Evolutionary conservation across 2,113 vertebrate species (phyloP), one percentile per base, ranked within the genome.

Genomic region (Hymenochirus boettgeri): DNA sequence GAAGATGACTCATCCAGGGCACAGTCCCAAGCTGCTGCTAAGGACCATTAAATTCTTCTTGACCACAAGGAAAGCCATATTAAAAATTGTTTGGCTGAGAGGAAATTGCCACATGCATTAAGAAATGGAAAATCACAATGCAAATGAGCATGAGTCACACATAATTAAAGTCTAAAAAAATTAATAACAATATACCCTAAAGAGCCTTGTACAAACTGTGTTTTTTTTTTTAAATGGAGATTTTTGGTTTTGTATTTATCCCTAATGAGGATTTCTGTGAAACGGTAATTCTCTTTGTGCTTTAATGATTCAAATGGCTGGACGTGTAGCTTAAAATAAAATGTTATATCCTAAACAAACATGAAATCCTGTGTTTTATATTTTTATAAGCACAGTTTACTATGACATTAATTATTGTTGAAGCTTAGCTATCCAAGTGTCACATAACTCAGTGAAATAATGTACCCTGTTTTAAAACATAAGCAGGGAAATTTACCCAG

Each of bases 41-140:
- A 78, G 75, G 73, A 71, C 73, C 79, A 77, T 78, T 82, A 80
- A 83, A 69, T 79, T 71, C 79, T 77, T 71, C 70, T 79, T 81
- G 80, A 77, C 71, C 74, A 77, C 74, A 77, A 80, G 71, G 72
- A 57, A 77, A 74, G 73, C 65, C 47, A 57, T 79, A 71, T 78
- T 83, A 75, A 75, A 29, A 79, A 62, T 76, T 71, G 76, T 56
- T 76, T 69, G 78, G 69, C 65, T 73, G 75, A 69, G 75, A 72
- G 71, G 77, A 83, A 79, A 73, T 72, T 71, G 50, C 54, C 60
- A 37, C 71, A 73, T 75, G 73, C 76, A 63, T 78, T 65, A 74
- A 62, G 73, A 72, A 80, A 75, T 66, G 64, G 80, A 74, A 79
- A 78, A 75, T 8, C 24, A 18, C 13, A 72, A 75, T 79, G 61